These are phyloP conservation scores for Dunckerocampus dactyliophorus DNA, from an alignment of 2,113 vertebrate genomes.

Conservation along the genomic window DNA sequence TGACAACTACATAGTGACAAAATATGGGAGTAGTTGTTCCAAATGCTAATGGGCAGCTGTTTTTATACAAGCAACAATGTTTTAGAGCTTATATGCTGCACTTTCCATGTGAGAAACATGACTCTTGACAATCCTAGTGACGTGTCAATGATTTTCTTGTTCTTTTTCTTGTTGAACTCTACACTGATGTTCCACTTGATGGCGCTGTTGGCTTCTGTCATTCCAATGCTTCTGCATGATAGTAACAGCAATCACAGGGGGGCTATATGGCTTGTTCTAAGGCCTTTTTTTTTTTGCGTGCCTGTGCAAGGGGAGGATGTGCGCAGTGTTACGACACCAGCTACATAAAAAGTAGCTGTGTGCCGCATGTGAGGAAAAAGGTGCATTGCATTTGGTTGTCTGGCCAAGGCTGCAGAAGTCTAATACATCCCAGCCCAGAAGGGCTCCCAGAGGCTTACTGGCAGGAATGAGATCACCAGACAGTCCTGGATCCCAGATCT, in stretches of 20 bases:
- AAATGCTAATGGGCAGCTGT: too few relatives aligned
- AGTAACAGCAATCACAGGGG: slow-evolving; percentile 9
- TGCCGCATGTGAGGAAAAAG: slow-evolving; percentile 79
- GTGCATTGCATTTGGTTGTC: slow-evolving; percentile 50
- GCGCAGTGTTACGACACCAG: slow-evolving; percentile 61
- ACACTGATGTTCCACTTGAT: slow-evolving; percentile 27
- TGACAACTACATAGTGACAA: too few relatives aligned
- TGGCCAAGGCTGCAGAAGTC: slow-evolving; percentile 32
- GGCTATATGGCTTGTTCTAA: background rate
- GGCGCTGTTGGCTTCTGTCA: slow-evolving; percentile 39
- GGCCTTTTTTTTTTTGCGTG: background rate
- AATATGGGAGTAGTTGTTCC: too few relatives aligned
- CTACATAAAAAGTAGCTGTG: slow-evolving; percentile 76
- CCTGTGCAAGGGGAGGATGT: slow-evolving; percentile 76
- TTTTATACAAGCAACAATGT: too few relatives aligned
- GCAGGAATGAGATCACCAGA: slow-evolving; percentile 11
- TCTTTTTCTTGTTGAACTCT: background rate
- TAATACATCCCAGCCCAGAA: slow-evolving; percentile 17
- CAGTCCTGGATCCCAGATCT: background rate
- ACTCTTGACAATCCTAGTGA: background rate
- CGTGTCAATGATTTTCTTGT: background rate
- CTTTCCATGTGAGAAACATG: background rate
- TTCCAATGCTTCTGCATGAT: slow-evolving; percentile 28
- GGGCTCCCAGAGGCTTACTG: slow-evolving; percentile 15
- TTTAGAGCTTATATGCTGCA: too few relatives aligned